A percentile compares a stretch with the other conserved stretches of the same genome.
Evolutionary conservation across 2,113 vertebrate species (phyloP).

Genomic region (Nicator chloris): DNA sequence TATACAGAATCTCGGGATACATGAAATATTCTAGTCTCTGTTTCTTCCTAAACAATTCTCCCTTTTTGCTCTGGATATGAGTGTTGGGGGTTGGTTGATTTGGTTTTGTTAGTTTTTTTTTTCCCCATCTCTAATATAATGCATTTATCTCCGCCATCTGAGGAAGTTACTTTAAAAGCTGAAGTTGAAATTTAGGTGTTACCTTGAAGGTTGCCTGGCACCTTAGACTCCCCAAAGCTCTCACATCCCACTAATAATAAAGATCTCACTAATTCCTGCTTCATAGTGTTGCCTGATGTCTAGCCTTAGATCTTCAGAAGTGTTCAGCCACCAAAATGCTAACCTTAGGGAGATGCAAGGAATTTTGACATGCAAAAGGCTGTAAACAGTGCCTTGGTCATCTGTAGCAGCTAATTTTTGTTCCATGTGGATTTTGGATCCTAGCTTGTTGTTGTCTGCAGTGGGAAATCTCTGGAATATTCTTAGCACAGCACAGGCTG

Average conservation of each 20-base stretch:
- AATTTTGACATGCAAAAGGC: neutral
- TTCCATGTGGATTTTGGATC: neutral
- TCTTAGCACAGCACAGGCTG: neutral
- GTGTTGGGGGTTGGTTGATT: neutral
- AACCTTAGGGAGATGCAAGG: neutral
- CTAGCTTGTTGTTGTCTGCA: neutral
- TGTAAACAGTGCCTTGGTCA: neutral
- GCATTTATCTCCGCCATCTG: neutral
- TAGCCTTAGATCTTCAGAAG: neutral
- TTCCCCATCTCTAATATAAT: neutral
- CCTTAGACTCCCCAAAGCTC: neutral
- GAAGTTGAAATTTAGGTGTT: neutral
- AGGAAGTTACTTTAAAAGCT: neutral
- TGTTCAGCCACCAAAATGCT: neutral
- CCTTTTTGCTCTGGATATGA: neutral
- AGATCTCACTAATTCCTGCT: neutral
- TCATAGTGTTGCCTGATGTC: neutral
- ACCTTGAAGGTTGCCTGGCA: neutral
- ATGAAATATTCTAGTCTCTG: neutral
- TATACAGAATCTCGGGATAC: neutral
- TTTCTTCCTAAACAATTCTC: neutral
- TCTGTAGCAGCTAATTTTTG: neutral
- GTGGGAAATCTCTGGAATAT: neutral
- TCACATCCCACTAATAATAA: neutral
- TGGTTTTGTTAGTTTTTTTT: neutral